Evolutionary conservation across 2,113 vertebrate genomes (phyloP).

Genomic region (Chinchilla lanigera): DNA sequence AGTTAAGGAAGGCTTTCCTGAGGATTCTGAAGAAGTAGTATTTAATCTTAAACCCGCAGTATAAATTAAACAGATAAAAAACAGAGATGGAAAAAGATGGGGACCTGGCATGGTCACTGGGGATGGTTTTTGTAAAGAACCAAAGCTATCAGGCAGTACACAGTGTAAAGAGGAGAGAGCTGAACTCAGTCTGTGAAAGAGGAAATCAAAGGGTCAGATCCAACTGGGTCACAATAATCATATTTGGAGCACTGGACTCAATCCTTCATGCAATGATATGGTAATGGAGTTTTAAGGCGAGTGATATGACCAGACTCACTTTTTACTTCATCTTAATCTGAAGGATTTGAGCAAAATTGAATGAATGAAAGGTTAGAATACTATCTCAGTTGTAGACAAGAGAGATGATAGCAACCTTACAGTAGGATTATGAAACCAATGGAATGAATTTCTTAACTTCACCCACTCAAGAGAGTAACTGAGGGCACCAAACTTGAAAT

Average conservation of each 20-base stretch:
- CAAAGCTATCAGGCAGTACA: background rate
- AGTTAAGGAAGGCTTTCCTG: background rate
- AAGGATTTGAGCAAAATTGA: background rate
- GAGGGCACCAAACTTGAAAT: background rate
- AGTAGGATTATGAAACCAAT: background rate
- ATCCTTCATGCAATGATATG: background rate
- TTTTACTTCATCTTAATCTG: background rate
- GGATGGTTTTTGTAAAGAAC: background rate
- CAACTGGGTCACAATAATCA: background rate
- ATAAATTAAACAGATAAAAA: background rate
- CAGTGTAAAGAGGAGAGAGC: background rate
- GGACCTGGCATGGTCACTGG: background rate
- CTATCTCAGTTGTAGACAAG: background rate
- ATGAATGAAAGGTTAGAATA: background rate
- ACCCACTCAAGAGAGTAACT: background rate
- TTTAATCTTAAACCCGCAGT: constrained; percentile 1
- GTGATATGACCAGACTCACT: background rate
- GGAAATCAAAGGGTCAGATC: background rate
- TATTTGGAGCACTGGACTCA: background rate
- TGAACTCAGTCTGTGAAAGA: background rate
- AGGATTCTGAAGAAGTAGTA: background rate
- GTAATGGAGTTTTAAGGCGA: background rate
- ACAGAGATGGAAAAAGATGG: background rate
- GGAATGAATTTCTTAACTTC: background rate
- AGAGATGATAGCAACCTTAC: background rate